Conservation (phyloP, 2,113 vertebrate genomes). For the Anguilla rostrata region DNA sequence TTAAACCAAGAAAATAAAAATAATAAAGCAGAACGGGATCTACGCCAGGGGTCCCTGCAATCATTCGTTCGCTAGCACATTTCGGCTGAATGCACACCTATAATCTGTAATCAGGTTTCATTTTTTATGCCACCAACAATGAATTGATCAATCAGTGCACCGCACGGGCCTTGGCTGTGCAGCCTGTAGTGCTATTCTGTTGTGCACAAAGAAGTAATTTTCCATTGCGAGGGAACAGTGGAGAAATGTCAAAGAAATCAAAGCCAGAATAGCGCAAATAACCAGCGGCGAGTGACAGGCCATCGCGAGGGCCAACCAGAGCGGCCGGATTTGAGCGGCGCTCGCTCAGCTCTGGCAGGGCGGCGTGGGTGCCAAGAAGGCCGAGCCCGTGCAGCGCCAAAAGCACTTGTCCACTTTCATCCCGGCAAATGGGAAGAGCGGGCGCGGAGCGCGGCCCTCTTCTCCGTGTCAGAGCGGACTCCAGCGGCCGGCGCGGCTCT, state of each 20-base stretch:
- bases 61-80: slow-evolving; percentile 27
- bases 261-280: not conserved
- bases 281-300: not conserved
- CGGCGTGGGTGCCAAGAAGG: not conserved
- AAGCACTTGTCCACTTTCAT: not conserved
- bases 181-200: not conserved
- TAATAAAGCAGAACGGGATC: not conserved
- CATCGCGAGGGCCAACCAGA: not conserved
- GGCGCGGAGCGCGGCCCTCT: not conserved
- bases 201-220: not conserved
- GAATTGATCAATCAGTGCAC: not conserved
- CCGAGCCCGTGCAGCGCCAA: not conserved
- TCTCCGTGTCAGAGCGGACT: not conserved
- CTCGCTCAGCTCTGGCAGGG: not conserved
- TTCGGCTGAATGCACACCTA: not conserved
- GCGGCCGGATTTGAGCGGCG: not conserved
- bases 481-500: not conserved
- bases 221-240: not conserved
- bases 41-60: not conserved
- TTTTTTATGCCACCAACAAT: not conserved
- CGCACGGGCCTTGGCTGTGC: not conserved
- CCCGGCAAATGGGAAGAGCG: not conserved
- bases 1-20: not conserved
- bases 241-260: not conserved
- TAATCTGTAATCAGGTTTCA: not conserved